Evolutionary conservation across 1,140 invertebrate genomes (phyloP), one percentile per base, ranked within the genome.

Genomic region (Catajapyx aquilonaris): DNA sequence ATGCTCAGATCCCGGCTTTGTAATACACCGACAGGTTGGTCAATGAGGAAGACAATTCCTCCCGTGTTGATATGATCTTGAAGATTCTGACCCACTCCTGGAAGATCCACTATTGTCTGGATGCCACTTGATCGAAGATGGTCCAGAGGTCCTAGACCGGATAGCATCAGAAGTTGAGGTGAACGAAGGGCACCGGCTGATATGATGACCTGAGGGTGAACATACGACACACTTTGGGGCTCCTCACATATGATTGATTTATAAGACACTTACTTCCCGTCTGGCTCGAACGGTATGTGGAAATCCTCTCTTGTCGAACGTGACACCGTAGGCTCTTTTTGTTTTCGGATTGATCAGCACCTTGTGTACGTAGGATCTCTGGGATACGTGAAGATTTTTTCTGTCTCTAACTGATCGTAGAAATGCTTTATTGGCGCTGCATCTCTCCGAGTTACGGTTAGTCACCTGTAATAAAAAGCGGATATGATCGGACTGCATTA

Each of bases 351-450:
- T 69, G 3, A 85, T 73, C 5, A 80, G 47, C 1, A 85, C 50
- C 52, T 64, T 67, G 0, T 71, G 76, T 0, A 72, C 78, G 45
- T 81, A 81, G 4, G 75, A 69, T 50, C 71, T 81, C 54, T 81
- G 62, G 1, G 76, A 75, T 3, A 76, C 61, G 49, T 84, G 77
- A 3, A 95, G 56, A 51, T 93, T 94, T 40, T 58, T 62, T 5
- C 85, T 60, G 11, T 73, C 61, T 18, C 80, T 56, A 1, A 79
- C 69, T 5, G 85, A 83, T 41, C 78, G 59, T 4, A 93, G 52
- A 47, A 90, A 93, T 0, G 81, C 86, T 56, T 86, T 86, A n/a
- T n/a, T n/a, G n/a, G n/a, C n/a, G n/a, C n/a, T n/a, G n/a, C n/a
- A n/a, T n/a, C n/a, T n/a, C n/a, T n/a, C n/a, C n/a, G n/a, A n/a